These are phyloP conservation scores for Pelosia muscerda DNA, from an alignment of 2,888 invertebrate species.

Conservation along the genomic window DNA sequence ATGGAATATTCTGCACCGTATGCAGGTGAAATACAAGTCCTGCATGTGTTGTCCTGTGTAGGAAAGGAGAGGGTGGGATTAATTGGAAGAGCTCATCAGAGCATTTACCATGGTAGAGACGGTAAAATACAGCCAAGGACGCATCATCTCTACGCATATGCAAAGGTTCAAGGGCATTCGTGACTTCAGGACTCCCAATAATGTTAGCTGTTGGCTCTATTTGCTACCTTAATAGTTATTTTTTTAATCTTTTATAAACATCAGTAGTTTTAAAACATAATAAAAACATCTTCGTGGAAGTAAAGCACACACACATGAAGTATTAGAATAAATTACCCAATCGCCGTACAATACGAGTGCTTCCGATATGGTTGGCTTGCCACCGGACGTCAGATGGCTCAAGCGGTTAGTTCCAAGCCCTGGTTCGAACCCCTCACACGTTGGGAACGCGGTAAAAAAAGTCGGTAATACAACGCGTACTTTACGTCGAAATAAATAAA, in stretches of 20 bases:
- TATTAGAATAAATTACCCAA: constrained; percentile 74
- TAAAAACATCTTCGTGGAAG: constrained; percentile 12
- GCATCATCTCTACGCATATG: too few species aligned
- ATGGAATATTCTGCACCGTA: too few species aligned
- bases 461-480: constrained; percentile 36
- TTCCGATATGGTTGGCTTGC: constrained; percentile 80
- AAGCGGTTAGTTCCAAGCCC: constrained; percentile 78
- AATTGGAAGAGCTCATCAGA: too few species aligned
- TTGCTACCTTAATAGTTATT: neutral
- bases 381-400: constrained; percentile 80
- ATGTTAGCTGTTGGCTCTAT: too few species aligned
- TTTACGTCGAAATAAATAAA: constrained; percentile 36
- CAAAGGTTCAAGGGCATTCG: too few species aligned
- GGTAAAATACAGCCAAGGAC: too few species aligned
- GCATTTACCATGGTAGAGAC: too few species aligned
- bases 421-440: constrained; percentile 84
- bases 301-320: constrained; percentile 40
- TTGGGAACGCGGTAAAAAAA: constrained; percentile 47
- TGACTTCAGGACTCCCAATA: too few species aligned
- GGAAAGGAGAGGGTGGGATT: too few species aligned
- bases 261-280: neutral
- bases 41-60: too few species aligned
- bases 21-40: too few species aligned
- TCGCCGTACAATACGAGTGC: constrained; percentile 74
- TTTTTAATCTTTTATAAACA: neutral